A percentile compares a stretch with the other conserved stretches of the same genome.
Conservation (phyloP, 2,113 vertebrate species). For the Corythornis madagascariensis region DNA sequence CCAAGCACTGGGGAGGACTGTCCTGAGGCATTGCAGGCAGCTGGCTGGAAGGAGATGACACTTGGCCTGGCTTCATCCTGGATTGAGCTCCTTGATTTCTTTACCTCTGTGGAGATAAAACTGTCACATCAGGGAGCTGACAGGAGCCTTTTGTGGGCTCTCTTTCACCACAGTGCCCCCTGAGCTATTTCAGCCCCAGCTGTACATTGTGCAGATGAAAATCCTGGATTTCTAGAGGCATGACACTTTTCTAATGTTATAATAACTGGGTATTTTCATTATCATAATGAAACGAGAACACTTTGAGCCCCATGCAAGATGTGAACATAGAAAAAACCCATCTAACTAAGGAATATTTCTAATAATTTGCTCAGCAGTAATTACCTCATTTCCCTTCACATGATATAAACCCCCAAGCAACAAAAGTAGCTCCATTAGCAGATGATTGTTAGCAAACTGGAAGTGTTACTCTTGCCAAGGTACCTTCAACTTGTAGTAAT, state of each 20-base stretch:
- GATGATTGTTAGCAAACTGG: background rate
- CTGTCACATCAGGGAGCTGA: accelerated
- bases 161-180: background rate
- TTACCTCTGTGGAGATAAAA: background rate
- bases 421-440: background rate
- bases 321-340: background rate
- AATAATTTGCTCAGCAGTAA: background rate
- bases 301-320: accelerated
- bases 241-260: background rate
- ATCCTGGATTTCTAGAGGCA: background rate
- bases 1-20: accelerated
- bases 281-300: background rate
- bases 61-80: background rate
- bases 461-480: constrained; percentile 3
- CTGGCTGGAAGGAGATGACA: background rate
- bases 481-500: background rate
- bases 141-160: background rate
- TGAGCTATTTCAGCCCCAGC: background rate
- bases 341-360: background rate
- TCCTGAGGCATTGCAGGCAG: accelerated
- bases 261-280: background rate
- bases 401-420: background rate
- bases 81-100: background rate
- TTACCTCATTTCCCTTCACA: background rate
- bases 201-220: background rate